Evolutionary conservation across 2,797 vertebrate genomes (phyloP), one percentile per base, ranked within the genome.

Genomic region (Myripristis jacobus): DNA sequence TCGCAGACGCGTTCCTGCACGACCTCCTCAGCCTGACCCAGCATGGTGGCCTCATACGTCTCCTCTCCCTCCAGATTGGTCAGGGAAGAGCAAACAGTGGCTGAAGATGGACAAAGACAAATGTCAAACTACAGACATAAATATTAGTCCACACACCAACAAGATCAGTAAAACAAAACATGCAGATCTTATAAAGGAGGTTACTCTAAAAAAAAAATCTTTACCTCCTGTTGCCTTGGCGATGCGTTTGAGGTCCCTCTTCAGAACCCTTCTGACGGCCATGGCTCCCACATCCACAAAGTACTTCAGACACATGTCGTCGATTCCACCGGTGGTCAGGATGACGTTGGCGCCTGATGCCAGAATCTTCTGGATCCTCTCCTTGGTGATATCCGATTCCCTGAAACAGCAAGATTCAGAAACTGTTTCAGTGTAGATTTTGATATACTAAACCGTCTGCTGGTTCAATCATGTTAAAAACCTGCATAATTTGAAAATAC

Each of bases 221-320:
- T 15, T 91, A 98, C 98, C 98, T 88, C 98, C 98, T 2, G 97
- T 95, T 53, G 97, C 95, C 84, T 99, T 99, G 59, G 98, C 98
- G 36, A 99, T 97, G 46, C 96, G 95, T 74, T 99, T 99, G 16
- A 99, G 95, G 81, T 99, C 98, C 84, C 72, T 96, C 84, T 98
- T 99, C 3, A 98, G 93, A 44, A 99, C 97, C 87, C 98, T 94
- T 70, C 97, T 94, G 56, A 99, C 96, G 29, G 96, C 98, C 96
- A 99, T 98, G 22, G 97, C 96, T 4, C 97, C 97, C 0, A 93
- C 92, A 75, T 99, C 98, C 86, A 97, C 95, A 1, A 99, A 99
- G 64, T 99, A 99, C 89, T 99, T 99, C 25, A 99, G 94, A 86
- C 97, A 99, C 98, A 98, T 98, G 70, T 99, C 98, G 60, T 98